Percentiles rank a stretch among this genome's conserved stretches.
These are phyloP conservation scores for Zygothrica quintamaculata DNA, from an alignment of 2,888 invertebrate species.

Conservation along the genomic window DNA sequence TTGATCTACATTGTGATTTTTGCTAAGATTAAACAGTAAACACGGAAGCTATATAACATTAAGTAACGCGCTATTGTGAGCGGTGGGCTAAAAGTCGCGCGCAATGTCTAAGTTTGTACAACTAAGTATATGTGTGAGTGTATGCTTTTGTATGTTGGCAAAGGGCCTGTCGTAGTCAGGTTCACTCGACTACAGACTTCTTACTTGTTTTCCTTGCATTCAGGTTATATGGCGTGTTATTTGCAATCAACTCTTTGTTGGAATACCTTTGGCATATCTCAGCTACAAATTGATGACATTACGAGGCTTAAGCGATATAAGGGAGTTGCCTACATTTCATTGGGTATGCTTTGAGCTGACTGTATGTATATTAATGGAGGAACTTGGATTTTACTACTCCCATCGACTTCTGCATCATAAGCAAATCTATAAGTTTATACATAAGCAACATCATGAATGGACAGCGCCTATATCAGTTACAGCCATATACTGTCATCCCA, in stretches of 20 bases:
- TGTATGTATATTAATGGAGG: constrained; percentile 90
- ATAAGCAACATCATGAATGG: constrained; percentile 95
- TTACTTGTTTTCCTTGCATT: no score
- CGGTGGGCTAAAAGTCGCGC: no score
- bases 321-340: constrained; percentile 91
- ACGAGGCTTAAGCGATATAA: constrained; percentile 88
- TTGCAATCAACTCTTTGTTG: constrained; percentile 90
- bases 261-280: constrained; percentile 87
- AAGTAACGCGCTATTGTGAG: no score
- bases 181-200: no score
- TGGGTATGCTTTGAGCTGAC: constrained; percentile 90
- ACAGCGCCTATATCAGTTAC: constrained; percentile 94
- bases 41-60: no score
- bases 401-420: constrained; percentile 92
- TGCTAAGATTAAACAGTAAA: no score
- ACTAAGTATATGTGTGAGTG: no score
- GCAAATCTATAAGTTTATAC: constrained; percentile 91
- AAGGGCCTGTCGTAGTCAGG: no score
- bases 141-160: no score
- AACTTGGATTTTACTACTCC: constrained; percentile 93
- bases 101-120: no score
- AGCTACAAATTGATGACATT: constrained; percentile 88
- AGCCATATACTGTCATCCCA: constrained; percentile 91
- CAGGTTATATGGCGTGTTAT: constrained; percentile 89
- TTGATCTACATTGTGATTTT: no score